These are phyloP conservation scores for Nesidiocoris tenuis DNA, from an alignment of 2,888 invertebrate genomes.

Conservation along the genomic window DNA sequence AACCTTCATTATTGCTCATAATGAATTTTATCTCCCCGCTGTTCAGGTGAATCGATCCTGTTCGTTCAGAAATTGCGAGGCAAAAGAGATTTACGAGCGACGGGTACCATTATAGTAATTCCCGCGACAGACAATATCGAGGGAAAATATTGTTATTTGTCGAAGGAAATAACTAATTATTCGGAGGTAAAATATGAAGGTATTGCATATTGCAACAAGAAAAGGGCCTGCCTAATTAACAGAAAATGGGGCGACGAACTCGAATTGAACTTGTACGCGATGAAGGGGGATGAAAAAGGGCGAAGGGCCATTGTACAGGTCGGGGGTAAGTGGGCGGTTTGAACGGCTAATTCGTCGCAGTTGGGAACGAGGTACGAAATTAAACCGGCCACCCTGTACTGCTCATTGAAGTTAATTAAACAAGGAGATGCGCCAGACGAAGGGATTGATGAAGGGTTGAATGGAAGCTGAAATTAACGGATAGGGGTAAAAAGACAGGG, in stretches of 20 bases:
- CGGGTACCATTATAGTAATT: too few relatives aligned
- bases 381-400: slow-evolving; percentile 32
- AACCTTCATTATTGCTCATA: too few relatives aligned
- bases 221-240: neutral
- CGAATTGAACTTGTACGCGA: too few relatives aligned
- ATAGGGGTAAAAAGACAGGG: neutral
- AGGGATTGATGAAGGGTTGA: slow-evolving; percentile 4
- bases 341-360: slow-evolving; percentile 35
- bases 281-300: neutral
- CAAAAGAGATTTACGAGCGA: too few relatives aligned
- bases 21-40: too few relatives aligned
- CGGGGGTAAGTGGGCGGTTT: neutral
- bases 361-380: slow-evolving; percentile 28
- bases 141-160: too few relatives aligned
- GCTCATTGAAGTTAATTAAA: slow-evolving; percentile 41
- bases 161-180: too few relatives aligned
- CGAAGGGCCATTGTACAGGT: neutral
- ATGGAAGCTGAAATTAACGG: neutral
- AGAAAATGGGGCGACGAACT: neutral
- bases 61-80: too few relatives aligned
- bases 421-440: neutral
- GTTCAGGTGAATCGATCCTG: too few relatives aligned
- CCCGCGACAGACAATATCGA: too few relatives aligned
- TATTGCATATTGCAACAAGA: too few relatives aligned
- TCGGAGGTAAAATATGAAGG: too few relatives aligned